phyloP scores from a whole-genome alignment of 2,797 vertebrate species.

The Buphagus erythrorhynchus region DNA sequence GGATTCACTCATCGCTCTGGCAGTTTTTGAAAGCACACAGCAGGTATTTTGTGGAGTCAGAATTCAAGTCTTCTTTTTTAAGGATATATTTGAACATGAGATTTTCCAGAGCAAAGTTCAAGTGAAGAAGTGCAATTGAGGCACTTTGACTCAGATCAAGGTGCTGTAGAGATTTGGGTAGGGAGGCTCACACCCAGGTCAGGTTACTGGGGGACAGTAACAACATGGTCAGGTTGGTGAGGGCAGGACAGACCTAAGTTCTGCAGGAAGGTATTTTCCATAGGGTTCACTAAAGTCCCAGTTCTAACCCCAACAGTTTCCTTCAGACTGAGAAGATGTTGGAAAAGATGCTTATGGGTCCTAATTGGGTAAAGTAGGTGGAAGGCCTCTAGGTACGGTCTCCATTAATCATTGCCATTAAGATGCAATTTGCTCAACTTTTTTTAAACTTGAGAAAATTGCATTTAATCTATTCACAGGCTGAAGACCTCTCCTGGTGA shows the following conservation, averaged over 20 bases:
- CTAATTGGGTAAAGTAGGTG: not conserved
- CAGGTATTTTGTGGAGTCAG: conserved; percentile 8
- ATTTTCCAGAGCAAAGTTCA: not conserved
- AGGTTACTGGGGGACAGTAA: conserved; percentile 2
- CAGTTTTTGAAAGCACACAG: conserved; percentile 55
- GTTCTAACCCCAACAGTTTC: not conserved
- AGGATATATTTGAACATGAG: conserved; percentile 34
- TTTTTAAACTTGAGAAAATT: conserved; percentile 18
- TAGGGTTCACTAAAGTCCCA: not conserved
- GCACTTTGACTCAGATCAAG: conserved; percentile 13
- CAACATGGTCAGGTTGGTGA: not conserved
- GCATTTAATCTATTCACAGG: not conserved
- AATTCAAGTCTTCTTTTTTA: conserved; percentile 8
- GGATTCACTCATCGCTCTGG: not conserved
- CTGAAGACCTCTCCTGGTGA: not conserved
- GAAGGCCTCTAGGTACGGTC: not conserved
- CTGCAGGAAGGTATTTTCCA: not conserved
- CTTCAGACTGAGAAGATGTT: not conserved
- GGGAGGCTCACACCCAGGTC: not conserved
- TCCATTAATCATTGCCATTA: conserved; percentile 5
- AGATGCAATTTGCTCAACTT: conserved; percentile 23
- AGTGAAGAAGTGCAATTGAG: conserved; percentile 15
- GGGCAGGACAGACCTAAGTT: not conserved
- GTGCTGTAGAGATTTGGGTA: not conserved
- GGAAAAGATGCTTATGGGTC: not conserved